Base-by-base conservation (phyloP, 2,888 invertebrate species). In the Volucella zonaria region DNA sequence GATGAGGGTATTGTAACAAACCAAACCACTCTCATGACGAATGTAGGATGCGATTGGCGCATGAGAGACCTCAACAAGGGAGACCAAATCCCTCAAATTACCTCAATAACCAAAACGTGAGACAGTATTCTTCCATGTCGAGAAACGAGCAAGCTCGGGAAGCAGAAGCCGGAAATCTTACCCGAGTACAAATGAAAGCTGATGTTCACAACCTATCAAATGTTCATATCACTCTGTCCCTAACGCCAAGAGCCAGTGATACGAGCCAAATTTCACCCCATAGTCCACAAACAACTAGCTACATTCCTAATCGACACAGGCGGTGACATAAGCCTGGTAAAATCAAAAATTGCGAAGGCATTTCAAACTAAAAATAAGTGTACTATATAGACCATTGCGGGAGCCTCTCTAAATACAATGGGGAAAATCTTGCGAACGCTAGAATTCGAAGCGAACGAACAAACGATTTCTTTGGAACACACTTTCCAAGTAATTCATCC, bases 261-360 rank as follows among this genome's bases (percentile, higher is more conserved):
- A 64, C 40, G 14, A 15, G 51, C 51, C 12, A 40, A 11, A 38
- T 51, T 66, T 14, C 14, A 51, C 9, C 51, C 18, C 49, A 15
- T 51, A 38, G 11, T 31, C 31, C 15, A 38, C 8, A 64, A 51
- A 40, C 8, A 15, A 14, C 9, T n/a, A 18, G 8, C 38, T 3
- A 66, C 38, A n/a, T 49, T 51, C 15, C 23, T 67, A 14, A 67
- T 54, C 23, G 52, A 67, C 9, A 52, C 66, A 23, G 18, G 66
- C 8, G 52, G 52, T n/a, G n/a, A n/a, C n/a, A n/a, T n/a, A n/a
- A n/a, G n/a, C n/a, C n/a, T n/a, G n/a, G n/a, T n/a, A n/a, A n/a
- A n/a, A n/a, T n/a, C n/a, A n/a, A n/a, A n/a, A n/a, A n/a, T n/a
- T n/a, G n/a, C n/a, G n/a, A n/a, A n/a, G n/a, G n/a, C n/a, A n/a